Evolutionary conservation across 2,888 invertebrate genomes (phyloP).

Genomic region (Luperina testacea): DNA sequence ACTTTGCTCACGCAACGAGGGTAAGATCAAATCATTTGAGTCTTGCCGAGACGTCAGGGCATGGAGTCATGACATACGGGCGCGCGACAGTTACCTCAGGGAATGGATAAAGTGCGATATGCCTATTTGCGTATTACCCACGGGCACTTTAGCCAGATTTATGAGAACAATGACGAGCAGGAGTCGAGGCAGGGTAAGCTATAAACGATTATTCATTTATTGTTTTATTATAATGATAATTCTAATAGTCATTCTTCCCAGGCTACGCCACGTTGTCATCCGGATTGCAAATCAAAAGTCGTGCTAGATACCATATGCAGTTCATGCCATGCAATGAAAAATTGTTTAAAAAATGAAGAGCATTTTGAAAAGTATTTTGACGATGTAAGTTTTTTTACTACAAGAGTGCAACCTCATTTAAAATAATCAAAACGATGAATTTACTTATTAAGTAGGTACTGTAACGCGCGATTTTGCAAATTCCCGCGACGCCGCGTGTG

Average conservation of each 20-base stretch:
- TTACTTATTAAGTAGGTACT: too few species aligned
- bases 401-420: neutral
- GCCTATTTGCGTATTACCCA: slow-evolving; percentile 80
- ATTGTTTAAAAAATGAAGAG: slow-evolving; percentile 78
- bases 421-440: neutral
- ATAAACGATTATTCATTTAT: slow-evolving; percentile 1
- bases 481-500: too few species aligned
- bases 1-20: slow-evolving; percentile 86
- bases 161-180: slow-evolving; percentile 79
- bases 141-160: slow-evolving; percentile 72
- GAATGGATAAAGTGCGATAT: slow-evolving; percentile 86
- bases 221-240: neutral
- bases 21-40: slow-evolving; percentile 88
- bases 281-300: slow-evolving; percentile 83
- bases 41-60: slow-evolving; percentile 89
- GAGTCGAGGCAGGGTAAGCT: slow-evolving; percentile 76
- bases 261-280: slow-evolving; percentile 81
- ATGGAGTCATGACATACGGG: slow-evolving; percentile 87
- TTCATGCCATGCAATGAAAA: slow-evolving; percentile 81
- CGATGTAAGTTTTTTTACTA: slow-evolving; percentile 73
- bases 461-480: too few species aligned
- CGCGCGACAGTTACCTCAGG: slow-evolving; percentile 78
- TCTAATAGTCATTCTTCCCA: slow-evolving; percentile 58
- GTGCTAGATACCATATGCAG: slow-evolving; percentile 81
- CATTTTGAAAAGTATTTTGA: slow-evolving; percentile 81